phyloP scores from a whole-genome alignment of 2,888 invertebrate species.

The Cerastoderma edule region DNA sequence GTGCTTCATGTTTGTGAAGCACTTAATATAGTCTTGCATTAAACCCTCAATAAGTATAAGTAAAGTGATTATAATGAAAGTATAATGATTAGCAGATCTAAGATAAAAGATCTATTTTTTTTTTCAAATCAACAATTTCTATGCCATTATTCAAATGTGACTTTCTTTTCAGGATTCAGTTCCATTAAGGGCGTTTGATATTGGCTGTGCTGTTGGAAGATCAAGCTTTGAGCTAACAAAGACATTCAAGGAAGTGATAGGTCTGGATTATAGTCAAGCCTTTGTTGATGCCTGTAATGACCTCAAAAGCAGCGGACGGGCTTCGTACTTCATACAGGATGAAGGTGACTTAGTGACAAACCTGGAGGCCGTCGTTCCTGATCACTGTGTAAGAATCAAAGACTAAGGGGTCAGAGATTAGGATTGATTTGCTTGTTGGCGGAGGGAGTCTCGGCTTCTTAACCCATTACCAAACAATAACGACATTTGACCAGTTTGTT shows the following conservation, averaged over 20 bases:
- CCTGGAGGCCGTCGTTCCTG: constrained; percentile 38
- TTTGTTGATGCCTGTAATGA: constrained; percentile 79
- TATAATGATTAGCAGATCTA: too few species aligned
- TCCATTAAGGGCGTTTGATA: constrained; percentile 79
- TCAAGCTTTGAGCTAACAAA: constrained; percentile 81
- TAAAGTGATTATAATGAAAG: too few species aligned
- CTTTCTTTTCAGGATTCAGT: constrained; percentile 36
- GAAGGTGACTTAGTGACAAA: constrained; percentile 80
- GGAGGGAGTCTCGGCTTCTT: too few species aligned
- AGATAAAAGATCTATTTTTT: not conserved
- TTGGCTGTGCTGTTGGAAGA: constrained; percentile 83
- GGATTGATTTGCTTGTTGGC: too few species aligned
- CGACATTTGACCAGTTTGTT: too few species aligned
- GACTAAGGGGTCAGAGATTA: too few species aligned
- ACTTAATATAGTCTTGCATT: too few species aligned
- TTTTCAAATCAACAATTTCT: not conserved
- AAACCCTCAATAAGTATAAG: too few species aligned
- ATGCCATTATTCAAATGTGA: too few species aligned
- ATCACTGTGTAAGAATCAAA: constrained; percentile 22
- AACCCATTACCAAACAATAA: too few species aligned
- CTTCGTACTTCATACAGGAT: constrained; percentile 75
- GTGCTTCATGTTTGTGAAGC: too few species aligned
- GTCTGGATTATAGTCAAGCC: constrained; percentile 81
- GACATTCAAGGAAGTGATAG: constrained; percentile 79
- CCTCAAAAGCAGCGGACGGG: constrained; percentile 71